Conservation (phyloP, 2,113 vertebrate genomes). For the Tympanuchus pallidicinctus region DNA sequence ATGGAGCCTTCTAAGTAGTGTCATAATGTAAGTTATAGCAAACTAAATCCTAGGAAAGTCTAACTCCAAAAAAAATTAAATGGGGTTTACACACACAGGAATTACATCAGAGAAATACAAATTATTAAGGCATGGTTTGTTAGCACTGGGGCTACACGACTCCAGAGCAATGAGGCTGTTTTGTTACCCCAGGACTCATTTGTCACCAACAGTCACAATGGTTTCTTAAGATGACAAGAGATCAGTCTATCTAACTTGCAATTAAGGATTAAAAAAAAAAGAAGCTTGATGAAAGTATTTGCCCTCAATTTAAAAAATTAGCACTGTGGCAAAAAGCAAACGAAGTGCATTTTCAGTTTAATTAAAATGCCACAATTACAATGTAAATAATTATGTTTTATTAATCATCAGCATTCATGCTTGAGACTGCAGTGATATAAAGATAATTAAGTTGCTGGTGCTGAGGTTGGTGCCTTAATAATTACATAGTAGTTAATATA, state of each 20-base stretch:
- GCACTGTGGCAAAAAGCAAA: conserved; percentile 55
- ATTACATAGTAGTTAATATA: conserved; percentile 80
- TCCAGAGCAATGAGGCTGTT: not conserved
- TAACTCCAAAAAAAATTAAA: not conserved
- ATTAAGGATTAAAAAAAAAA: conserved; percentile 36
- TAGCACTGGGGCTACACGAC: not conserved
- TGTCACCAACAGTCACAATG: conserved; percentile 31
- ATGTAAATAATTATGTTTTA: conserved; percentile 84
- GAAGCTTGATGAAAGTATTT: conserved; percentile 26
- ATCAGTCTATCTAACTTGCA: conserved; percentile 54
- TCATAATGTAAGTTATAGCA: not conserved
- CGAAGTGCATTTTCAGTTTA: conserved; percentile 70
- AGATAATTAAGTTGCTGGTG: conserved; percentile 81
- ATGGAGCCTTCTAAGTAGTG: not conserved
- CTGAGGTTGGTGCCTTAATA: conserved; percentile 78
- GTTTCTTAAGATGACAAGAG: conserved; percentile 51
- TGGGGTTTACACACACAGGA: not conserved
- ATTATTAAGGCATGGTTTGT: not conserved
- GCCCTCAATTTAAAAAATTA: conserved; percentile 69
- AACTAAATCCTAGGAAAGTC: not conserved
- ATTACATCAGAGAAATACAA: not conserved
- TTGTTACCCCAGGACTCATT: not conserved
- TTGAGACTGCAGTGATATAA: conserved; percentile 73
- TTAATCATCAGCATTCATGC: conserved; percentile 82
- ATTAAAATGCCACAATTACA: conserved; percentile 79